A percentile compares a stretch with the other conserved stretches of the same genome.
phyloP scores from a whole-genome alignment of 2,797 vertebrate species.

The Acanthiza pusilla region DNA sequence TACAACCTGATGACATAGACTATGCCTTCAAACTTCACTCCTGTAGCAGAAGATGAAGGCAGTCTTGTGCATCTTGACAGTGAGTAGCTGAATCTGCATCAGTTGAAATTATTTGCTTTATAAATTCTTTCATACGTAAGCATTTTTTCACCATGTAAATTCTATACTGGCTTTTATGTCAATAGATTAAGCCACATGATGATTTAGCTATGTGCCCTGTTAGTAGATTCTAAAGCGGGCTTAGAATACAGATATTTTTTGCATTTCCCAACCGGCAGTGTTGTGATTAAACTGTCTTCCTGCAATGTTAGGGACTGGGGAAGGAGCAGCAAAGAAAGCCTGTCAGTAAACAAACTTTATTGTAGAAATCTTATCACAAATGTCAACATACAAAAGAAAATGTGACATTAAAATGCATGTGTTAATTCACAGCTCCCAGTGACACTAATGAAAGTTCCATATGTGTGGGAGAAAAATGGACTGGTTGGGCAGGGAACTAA shows the following conservation, averaged over 20 bases:
- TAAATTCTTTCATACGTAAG: not conserved
- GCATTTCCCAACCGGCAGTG: constrained; percentile 6
- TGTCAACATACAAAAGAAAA: constrained; percentile 40
- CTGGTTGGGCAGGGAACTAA: not conserved
- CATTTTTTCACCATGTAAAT: not conserved
- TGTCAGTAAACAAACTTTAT: constrained; percentile 63
- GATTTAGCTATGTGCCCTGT: not conserved
- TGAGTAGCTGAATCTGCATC: not conserved
- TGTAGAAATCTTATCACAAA: constrained; percentile 61
- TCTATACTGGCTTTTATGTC: not conserved
- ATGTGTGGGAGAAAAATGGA: not conserved
- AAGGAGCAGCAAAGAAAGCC: constrained; percentile 30
- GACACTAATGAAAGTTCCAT: not conserved
- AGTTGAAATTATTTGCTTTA: not conserved
- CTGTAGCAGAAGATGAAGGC: not conserved
- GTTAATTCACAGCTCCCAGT: constrained; percentile 43
- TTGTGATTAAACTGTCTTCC: constrained; percentile 57
- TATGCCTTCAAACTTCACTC: not conserved
- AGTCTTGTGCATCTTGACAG: not conserved
- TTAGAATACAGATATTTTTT: constrained; percentile 37
- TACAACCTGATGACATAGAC: not conserved
- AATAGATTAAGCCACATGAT: not conserved
- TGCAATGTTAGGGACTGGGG: constrained; percentile 1
- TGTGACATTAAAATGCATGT: constrained; percentile 49
- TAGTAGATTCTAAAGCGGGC: constrained; percentile 2